Conservation (phyloP, 2,113 vertebrate species). For the Acrocephalus arundinaceus region DNA sequence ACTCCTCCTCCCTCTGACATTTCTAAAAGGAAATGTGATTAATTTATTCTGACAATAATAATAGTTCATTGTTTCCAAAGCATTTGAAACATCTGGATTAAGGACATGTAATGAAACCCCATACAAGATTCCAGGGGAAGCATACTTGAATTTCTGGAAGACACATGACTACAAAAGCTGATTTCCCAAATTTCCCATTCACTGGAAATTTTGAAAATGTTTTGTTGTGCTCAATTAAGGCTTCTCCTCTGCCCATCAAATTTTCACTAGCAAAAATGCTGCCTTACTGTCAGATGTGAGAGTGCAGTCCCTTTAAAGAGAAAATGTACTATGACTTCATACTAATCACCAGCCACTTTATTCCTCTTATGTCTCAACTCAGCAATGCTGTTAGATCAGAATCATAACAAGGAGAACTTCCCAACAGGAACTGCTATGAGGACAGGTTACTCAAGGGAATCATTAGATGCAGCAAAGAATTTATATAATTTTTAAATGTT, state of each 20-base stretch:
- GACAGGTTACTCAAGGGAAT: background rate
- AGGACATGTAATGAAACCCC: background rate
- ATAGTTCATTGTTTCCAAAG: constrained; percentile 25
- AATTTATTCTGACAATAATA: constrained; percentile 13
- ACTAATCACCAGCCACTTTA: background rate
- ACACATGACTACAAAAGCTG: background rate
- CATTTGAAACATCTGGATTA: constrained; percentile 31
- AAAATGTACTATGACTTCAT: background rate
- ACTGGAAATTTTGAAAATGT: background rate
- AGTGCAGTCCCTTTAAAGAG: background rate
- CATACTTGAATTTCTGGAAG: constrained; percentile 2
- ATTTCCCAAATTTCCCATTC: background rate
- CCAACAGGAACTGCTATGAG: background rate
- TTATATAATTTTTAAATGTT: background rate
- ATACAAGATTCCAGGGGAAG: background rate
- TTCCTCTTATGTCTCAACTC: background rate
- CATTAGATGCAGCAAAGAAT: background rate
- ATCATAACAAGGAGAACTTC: background rate
- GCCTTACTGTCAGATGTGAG: background rate
- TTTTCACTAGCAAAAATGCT: background rate
- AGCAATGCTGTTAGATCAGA: background rate
- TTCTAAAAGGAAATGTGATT: background rate
- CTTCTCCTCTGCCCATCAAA: background rate
- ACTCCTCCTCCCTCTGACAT: background rate
- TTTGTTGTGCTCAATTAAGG: background rate